phyloP scores from a whole-genome alignment of 2,113 vertebrate species.

The Chlamydotis undulata region DNA sequence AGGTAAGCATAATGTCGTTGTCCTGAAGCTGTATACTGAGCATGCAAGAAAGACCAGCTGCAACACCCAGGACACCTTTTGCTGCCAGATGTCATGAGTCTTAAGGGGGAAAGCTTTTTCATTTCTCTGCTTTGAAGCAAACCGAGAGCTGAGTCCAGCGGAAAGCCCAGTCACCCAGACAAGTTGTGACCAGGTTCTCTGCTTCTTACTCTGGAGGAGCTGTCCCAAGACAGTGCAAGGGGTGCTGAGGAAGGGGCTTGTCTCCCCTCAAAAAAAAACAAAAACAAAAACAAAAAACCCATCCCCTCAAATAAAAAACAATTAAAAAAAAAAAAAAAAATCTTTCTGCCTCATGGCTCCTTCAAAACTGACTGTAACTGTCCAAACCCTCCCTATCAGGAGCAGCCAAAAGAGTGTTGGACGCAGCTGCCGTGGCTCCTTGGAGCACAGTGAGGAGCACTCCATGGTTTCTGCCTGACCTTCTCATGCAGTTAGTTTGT shows the following conservation, averaged over 20 bases:
- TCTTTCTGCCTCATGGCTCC: too few species aligned
- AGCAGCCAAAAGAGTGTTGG: constrained; percentile 58
- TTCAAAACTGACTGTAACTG: constrained; percentile 48
- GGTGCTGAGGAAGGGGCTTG: background rate
- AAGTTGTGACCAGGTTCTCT: constrained; percentile 4
- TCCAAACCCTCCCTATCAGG: constrained; percentile 61
- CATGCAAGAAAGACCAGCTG: constrained; percentile 46
- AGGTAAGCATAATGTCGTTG: background rate
- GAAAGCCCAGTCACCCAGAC: background rate
- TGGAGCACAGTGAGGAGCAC: constrained; percentile 23
- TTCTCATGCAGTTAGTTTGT: background rate
- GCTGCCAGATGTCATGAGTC: constrained; percentile 50
- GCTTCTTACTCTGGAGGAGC: constrained; percentile 1
- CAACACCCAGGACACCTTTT: constrained; percentile 49
- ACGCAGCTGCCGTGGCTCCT: constrained; percentile 31
- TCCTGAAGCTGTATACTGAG: constrained; percentile 1
- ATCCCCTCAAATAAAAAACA: too few species aligned
- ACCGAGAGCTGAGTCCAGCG: background rate
- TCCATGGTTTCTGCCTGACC: background rate
- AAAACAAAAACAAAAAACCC: too few species aligned
- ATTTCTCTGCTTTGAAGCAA: background rate
- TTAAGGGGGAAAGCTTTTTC: background rate
- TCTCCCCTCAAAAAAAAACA: background rate
- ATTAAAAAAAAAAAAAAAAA: too few species aligned
- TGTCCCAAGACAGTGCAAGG: background rate